Conservation (phyloP, 2,888 invertebrate species). For the Parnassius smintheus region DNA sequence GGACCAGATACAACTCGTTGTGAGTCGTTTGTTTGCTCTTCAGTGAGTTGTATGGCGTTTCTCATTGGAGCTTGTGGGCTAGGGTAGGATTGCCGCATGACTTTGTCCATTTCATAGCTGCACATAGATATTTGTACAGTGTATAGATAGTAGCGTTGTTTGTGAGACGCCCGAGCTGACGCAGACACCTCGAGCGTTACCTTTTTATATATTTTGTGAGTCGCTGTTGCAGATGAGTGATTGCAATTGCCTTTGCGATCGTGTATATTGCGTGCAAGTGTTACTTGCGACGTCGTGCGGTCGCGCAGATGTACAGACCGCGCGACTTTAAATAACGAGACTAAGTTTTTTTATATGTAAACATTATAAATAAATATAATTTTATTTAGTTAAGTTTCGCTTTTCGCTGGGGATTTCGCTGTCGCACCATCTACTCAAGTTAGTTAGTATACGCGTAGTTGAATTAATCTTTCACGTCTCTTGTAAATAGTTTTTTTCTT, state of each 20-base stretch:
- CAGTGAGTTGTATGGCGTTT: neutral
- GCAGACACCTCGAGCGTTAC: neutral
- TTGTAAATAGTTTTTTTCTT: slow-evolving; percentile 38
- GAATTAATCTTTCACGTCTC: slow-evolving; percentile 43
- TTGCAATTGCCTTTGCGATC: neutral
- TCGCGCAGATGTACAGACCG: neutral
- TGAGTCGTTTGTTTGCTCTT: neutral
- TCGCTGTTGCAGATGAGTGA: neutral
- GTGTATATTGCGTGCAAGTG: neutral
- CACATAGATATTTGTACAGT: slow-evolving; percentile 60
- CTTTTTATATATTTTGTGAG: slow-evolving; percentile 17
- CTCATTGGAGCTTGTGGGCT: slow-evolving; percentile 19
- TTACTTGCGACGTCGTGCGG: neutral
- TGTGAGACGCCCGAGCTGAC: neutral
- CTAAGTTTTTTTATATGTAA: slow-evolving; percentile 18
- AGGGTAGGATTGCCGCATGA: slow-evolving; percentile 7
- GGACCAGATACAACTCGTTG: no score
- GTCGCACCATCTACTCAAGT: slow-evolving; percentile 41
- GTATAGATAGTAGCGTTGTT: slow-evolving; percentile 43
- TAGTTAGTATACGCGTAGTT: slow-evolving; percentile 53
- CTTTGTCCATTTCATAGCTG: slow-evolving; percentile 43
- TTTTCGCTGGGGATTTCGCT: slow-evolving; percentile 51
- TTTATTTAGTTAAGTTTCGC: slow-evolving; percentile 39
- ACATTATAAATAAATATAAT: slow-evolving; percentile 34
- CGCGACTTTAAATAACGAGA: slow-evolving; percentile 17